Evolutionary conservation across 2,888 invertebrate genomes (phyloP), one percentile per base, ranked within the genome.

Genomic region (Drosophila prolongata): DNA sequence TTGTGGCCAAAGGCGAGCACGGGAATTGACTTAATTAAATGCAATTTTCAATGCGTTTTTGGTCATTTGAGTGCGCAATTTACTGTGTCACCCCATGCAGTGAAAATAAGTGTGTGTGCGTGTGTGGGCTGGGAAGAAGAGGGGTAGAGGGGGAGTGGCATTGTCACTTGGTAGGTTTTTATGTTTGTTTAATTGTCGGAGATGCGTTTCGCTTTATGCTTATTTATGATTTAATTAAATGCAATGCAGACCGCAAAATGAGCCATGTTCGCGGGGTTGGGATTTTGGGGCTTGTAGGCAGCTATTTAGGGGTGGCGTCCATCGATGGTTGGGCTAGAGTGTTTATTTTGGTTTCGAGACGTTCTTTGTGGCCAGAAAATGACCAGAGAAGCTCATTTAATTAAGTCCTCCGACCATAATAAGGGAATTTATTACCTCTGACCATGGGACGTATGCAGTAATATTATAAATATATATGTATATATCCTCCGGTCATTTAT

Each of bases 151-250:
- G 61, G 42, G 40, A 24, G 30, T 62, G 80, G 43, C 70, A 76
- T 83, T 80, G 71, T 78, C 77, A 75, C 67, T 87, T 55, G 59
- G 57, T 76, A 42, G 59, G 73, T 80, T 86, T 88, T 88, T 80
- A 77, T 87, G 88, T 88, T 88, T 88, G 89, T 83, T 88, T 88
- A 85, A 89, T 89, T 88, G 88, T 78, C 78, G 78, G 66, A 55
- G 66, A 66, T 78, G 88, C 83, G 87, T 71, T 75, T 69, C 83
- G 83, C 77, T 82, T 86, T 73, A 77, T 87, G 86, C 88, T 87
- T 87, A 87, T 87, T 88, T 88, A 87, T 88, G 86, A 87, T 87
- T 87, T 87, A 87, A 87, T 87, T 87, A 87, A 88, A 79, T 88
- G 84, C 77, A 71, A 68, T 62, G 65, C 72, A 57, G 68, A 37